Percentiles rank a stretch among this genome's conserved stretches.
Evolutionary conservation across 1,140 invertebrate species (phyloP).

Genomic region (Rhynchophorus ferrugineus): DNA sequence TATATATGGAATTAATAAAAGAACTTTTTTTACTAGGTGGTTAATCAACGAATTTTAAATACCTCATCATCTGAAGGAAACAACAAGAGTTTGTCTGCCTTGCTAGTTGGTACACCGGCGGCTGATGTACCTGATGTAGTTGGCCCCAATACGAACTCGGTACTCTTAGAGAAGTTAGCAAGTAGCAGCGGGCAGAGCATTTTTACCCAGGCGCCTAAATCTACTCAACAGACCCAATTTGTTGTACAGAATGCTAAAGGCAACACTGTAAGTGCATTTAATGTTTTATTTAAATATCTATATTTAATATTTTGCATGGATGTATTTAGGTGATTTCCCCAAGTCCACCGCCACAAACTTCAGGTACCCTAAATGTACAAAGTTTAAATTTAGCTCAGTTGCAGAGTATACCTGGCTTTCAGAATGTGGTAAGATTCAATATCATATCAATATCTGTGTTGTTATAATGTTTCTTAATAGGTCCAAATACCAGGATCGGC

Average conservation of each 20-base stretch:
- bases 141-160: slow-evolving; percentile 47
- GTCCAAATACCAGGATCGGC: slow-evolving; percentile 71
- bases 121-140: slow-evolving; percentile 50
- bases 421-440: too few species aligned
- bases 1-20: too few species aligned
- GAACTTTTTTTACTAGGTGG: slow-evolving; percentile 9
- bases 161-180: slow-evolving; percentile 50
- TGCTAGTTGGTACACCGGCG: slow-evolving; percentile 48
- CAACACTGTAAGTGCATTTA: slow-evolving; percentile 26
- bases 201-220: slow-evolving; percentile 31
- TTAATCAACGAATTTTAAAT: slow-evolving; percentile 22
- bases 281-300: too few species aligned
- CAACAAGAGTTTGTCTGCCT: slow-evolving; percentile 27
- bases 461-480: slow-evolving; percentile 10
- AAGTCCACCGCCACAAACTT: slow-evolving; percentile 48
- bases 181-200: slow-evolving; percentile 32
- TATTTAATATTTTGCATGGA: too few species aligned
- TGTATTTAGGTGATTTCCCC: slow-evolving; percentile 40
- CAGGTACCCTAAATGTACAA: slow-evolving; percentile 52
- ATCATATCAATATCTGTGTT: not conserved
- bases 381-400: slow-evolving; percentile 70
- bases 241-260: slow-evolving; percentile 33
- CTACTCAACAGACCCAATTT: slow-evolving; percentile 20
- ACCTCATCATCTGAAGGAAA: slow-evolving; percentile 11
- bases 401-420: slow-evolving; percentile 63